Percentiles rank a stretch among this genome's conserved stretches.
These are phyloP conservation scores for Typhlomys cinereus DNA, from an alignment of 2,113 vertebrate species.

Conservation along the genomic window DNA sequence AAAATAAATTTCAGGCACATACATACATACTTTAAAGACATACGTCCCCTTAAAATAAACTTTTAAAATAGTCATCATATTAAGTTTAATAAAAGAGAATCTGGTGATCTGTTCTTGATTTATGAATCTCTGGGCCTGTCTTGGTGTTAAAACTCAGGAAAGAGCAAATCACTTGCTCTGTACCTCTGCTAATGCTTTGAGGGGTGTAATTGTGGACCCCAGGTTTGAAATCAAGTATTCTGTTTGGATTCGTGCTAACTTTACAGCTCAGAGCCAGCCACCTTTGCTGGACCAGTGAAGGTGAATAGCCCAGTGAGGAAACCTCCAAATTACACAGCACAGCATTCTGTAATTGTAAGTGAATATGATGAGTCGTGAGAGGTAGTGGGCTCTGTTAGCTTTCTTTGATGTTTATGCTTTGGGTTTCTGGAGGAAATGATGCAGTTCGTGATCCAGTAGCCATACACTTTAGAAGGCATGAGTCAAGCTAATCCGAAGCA, in stretches of 20 bases:
- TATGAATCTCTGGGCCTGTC: neutral
- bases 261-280: neutral
- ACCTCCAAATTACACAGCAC: neutral
- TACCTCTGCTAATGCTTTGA: neutral
- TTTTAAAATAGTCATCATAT: neutral
- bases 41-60: neutral
- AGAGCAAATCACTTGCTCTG: neutral
- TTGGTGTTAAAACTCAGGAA: conserved; percentile 21
- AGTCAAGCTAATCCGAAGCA: neutral
- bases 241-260: neutral
- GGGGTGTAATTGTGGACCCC: neutral
- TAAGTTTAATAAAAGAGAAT: neutral
- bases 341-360: neutral
- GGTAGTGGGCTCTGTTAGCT: neutral
- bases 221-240: neutral
- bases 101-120: neutral
- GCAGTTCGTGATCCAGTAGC: neutral
- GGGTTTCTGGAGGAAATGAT: neutral
- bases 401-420: neutral
- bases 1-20: neutral
- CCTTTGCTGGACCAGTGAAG: neutral
- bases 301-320: neutral
- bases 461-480: neutral
- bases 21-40: neutral
- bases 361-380: neutral